phyloP scores from a whole-genome alignment of 2,888 invertebrate genomes.

The Coronaproctus castanopsis region DNA sequence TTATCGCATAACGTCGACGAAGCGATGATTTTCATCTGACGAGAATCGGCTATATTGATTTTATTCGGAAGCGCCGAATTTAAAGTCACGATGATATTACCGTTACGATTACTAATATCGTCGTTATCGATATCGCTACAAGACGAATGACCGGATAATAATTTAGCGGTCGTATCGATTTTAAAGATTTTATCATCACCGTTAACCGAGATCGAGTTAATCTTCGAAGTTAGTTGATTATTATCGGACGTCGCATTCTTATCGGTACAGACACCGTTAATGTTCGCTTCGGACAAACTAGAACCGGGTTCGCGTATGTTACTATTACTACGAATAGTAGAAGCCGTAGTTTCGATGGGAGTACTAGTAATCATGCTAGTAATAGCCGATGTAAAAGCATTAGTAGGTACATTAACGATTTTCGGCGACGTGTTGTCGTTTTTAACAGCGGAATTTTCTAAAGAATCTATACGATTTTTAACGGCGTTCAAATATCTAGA shows the following conservation, averaged over 20 bases:
- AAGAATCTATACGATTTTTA: constrained; percentile 53
- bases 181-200: too few relatives aligned
- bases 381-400: neutral
- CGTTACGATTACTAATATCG: neutral
- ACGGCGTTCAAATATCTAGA: constrained; percentile 59
- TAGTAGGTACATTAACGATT: constrained; percentile 18
- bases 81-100: neutral
- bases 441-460: constrained; percentile 39
- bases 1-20: too few relatives aligned
- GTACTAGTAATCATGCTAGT: neutral
- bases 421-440: constrained; percentile 22
- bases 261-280: neutral
- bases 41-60: neutral
- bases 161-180: neutral
- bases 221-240: too few relatives aligned
- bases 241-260: too few relatives aligned
- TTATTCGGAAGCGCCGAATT: too few relatives aligned
- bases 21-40: too few relatives aligned
- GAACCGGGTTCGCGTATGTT: neutral
- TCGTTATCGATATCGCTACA: neutral
- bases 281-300: neutral
- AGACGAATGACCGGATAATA: too few relatives aligned
- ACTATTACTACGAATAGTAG: neutral
- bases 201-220: neutral
- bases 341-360: neutral